These are phyloP conservation scores for Sebastes trivittatus DNA, from an alignment of 2,797 vertebrate genomes.

Conservation along the genomic window DNA sequence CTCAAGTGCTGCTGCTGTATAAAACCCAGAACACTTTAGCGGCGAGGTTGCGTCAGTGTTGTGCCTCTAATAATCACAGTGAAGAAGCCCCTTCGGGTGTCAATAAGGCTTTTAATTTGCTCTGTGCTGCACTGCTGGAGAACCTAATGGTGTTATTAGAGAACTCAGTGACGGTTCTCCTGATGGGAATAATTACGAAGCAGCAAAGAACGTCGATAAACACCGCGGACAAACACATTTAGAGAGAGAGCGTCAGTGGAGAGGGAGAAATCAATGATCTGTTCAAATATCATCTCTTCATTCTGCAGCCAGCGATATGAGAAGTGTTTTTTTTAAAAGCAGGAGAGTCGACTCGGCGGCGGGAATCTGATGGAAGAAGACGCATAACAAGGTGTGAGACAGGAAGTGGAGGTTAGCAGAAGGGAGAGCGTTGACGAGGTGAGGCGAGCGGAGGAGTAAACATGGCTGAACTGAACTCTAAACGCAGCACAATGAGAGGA, in stretches of 20 bases:
- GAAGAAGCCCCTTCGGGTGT: conserved; percentile 10
- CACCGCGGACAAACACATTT: conserved; percentile 14
- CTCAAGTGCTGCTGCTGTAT: neutral
- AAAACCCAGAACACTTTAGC: neutral
- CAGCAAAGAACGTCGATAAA: conserved; percentile 33
- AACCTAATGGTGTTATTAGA: conserved; percentile 42
- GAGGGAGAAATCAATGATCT: conserved; percentile 31
- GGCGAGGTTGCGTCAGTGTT: neutral
- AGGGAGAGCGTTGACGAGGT: neutral
- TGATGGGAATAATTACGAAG: conserved; percentile 56
- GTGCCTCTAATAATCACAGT: neutral
- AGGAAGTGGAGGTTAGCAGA: neutral
- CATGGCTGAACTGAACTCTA: neutral
- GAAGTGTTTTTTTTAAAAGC: neutral
- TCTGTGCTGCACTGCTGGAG: conserved; percentile 3
- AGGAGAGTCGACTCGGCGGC: neutral
- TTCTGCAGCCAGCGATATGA: neutral
- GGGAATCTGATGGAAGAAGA: neutral
- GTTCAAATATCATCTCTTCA: conserved; percentile 13
- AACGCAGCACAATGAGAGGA: conserved; percentile 1
- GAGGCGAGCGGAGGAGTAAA: neutral
- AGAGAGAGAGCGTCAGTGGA: neutral
- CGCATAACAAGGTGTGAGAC: neutral
- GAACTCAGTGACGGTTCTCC: conserved; percentile 9
- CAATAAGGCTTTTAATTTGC: conserved; percentile 50